Conservation (phyloP, 2,113 vertebrate genomes). For the Cyanoderma ruficeps region DNA sequence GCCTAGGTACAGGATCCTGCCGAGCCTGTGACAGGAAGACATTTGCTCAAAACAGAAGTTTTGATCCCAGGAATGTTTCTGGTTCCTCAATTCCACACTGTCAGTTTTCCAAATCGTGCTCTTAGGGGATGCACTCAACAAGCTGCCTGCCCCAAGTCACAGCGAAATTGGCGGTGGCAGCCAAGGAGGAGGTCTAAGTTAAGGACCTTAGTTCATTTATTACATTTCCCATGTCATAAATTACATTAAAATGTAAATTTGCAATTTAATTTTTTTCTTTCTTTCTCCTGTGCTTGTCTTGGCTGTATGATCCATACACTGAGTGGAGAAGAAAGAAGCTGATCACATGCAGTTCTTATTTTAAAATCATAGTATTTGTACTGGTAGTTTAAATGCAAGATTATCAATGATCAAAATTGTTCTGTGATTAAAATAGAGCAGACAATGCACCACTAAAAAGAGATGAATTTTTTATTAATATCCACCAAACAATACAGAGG, state of each 20-base stretch:
- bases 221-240: not conserved
- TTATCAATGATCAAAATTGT: not conserved
- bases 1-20: not conserved
- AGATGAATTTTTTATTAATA: not conserved
- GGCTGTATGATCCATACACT: not conserved
- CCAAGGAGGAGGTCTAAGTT: not conserved
- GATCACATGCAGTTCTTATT: not conserved
- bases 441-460: not conserved
- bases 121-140: not conserved
- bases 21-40: accelerated
- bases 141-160: accelerated
- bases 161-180: accelerated
- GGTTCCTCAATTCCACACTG: not conserved
- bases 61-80: not conserved
- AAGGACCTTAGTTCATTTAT: not conserved
- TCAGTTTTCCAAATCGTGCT: not conserved
- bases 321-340: not conserved
- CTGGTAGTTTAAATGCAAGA: not conserved
- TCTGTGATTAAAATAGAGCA: not conserved
- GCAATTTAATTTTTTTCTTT: not conserved
- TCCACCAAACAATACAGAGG: not conserved
- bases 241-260: not conserved
- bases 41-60: not conserved
- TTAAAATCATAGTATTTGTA: not conserved
- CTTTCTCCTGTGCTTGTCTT: not conserved